A percentile compares a stretch with the other conserved stretches of the same genome.
phyloP scores from a whole-genome alignment of 2,888 invertebrate genomes.

The Cheilosia vulpina region DNA sequence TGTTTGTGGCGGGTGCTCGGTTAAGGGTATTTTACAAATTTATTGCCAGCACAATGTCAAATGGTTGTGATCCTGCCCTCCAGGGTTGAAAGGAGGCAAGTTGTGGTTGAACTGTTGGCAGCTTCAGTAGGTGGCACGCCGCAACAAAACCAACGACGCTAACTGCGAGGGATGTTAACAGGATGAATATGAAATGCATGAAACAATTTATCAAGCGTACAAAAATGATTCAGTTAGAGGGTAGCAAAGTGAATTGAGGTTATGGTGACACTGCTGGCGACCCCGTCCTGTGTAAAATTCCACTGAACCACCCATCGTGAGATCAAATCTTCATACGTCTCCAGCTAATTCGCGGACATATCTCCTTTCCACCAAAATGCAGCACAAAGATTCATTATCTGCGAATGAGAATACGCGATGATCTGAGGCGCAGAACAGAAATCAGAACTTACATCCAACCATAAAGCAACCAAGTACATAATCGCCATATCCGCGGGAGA shows the following conservation, averaged over 20 bases:
- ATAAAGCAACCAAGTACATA: slow-evolving; percentile 29
- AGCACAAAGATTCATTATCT: slow-evolving; percentile 62
- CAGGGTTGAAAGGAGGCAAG: slow-evolving; percentile 25
- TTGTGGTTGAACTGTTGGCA: slow-evolving; percentile 69
- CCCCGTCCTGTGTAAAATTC: no score
- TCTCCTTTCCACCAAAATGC: slow-evolving; percentile 60
- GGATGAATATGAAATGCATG: slow-evolving; percentile 56
- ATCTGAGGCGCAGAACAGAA: slow-evolving; percentile 25
- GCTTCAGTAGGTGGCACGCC: slow-evolving; percentile 55
- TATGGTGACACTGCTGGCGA: not conserved
- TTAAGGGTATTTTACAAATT: slow-evolving; percentile 62
- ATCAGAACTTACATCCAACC: slow-evolving; percentile 21
- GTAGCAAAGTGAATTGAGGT: slow-evolving; percentile 33
- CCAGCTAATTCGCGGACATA: slow-evolving; percentile 44
- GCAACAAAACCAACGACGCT: slow-evolving; percentile 50
- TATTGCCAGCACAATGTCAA: slow-evolving; percentile 62
- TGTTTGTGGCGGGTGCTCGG: slow-evolving; percentile 35
- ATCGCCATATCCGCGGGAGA: slow-evolving; percentile 61
- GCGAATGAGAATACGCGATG: slow-evolving; percentile 26
- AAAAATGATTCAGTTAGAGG: slow-evolving; percentile 39
- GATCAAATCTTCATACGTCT: slow-evolving; percentile 5
- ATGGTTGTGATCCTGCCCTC: slow-evolving; percentile 47
- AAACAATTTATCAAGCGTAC: slow-evolving; percentile 55
- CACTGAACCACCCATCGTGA: slow-evolving; percentile 37
- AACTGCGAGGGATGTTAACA: slow-evolving; percentile 61